Percentiles rank a stretch among this genome's conserved stretches.
phyloP scores from a whole-genome alignment of 2,113 vertebrate genomes.

The Tragelaphus imberbis region DNA sequence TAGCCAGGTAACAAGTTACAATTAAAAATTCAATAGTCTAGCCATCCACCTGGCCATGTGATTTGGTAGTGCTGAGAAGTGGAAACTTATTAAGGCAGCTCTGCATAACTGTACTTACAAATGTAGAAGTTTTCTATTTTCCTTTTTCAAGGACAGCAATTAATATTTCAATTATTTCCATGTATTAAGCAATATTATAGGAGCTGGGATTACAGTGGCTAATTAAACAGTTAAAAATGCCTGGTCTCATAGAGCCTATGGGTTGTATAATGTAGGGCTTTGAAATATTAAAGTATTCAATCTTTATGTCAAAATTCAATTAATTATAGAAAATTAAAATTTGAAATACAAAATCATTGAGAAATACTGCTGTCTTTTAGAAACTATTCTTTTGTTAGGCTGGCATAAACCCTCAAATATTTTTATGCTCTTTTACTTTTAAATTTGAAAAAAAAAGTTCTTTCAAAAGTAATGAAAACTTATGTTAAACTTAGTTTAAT shows the following conservation, averaged over 20 bases:
- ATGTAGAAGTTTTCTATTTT: neutral
- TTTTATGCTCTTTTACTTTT: neutral
- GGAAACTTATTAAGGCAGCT: neutral
- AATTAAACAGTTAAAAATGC: neutral
- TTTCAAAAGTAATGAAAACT: conserved; percentile 16
- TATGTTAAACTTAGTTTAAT: neutral
- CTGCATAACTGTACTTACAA: neutral
- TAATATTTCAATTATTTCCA: neutral
- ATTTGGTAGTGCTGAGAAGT: neutral
- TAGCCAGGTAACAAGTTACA: neutral
- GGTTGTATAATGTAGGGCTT: neutral
- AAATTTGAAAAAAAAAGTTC: neutral
- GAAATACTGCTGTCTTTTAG: neutral
- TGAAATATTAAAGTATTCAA: neutral
- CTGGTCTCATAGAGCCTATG: neutral
- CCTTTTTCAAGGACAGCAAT: neutral
- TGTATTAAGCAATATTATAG: neutral
- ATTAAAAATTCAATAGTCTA: conserved; percentile 1
- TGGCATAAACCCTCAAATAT: neutral
- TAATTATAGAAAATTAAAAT: conserved; percentile 18
- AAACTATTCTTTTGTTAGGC: neutral
- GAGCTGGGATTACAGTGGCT: neutral
- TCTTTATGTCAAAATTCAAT: neutral
- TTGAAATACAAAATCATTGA: conserved; percentile 3
- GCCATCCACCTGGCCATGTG: neutral